Percentiles rank a stretch among this genome's conserved stretches.
phyloP scores from a whole-genome alignment of 2,113 vertebrate genomes.

The Ardeotis arabs region DNA sequence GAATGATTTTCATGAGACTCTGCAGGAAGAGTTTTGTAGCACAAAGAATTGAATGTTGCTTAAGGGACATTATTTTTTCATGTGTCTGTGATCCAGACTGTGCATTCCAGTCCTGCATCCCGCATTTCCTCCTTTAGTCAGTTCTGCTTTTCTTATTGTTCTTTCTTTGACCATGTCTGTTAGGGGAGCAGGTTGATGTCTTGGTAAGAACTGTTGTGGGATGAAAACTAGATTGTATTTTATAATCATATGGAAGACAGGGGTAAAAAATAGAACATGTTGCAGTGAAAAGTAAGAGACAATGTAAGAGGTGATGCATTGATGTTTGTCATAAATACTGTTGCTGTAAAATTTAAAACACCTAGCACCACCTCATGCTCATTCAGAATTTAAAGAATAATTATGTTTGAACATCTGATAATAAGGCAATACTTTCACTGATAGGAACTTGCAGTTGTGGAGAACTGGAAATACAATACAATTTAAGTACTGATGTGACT shows the following conservation, averaged over 20 bases:
- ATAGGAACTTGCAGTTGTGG: neutral
- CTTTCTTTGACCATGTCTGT: neutral
- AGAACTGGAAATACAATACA: neutral
- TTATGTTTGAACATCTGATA: neutral
- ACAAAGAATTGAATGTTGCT: neutral
- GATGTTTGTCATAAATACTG: neutral
- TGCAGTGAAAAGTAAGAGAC: neutral
- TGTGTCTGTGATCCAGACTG: fast-evolving
- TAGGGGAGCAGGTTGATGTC: neutral
- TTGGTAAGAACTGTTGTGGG: neutral
- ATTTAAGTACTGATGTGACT: neutral
- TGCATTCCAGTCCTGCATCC: neutral
- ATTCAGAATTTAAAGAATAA: neutral
- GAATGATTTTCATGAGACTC: neutral
- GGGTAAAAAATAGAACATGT: neutral
- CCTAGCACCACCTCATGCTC: neutral
- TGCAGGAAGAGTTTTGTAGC: neutral
- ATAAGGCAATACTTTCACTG: neutral
- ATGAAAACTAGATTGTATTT: neutral
- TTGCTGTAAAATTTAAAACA: neutral
- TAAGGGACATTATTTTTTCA: neutral
- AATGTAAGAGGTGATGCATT: neutral
- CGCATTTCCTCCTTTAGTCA: neutral
- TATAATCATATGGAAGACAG: neutral
- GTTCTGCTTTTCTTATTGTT: neutral